These are phyloP conservation scores for Trichoplusia ni DNA, from an alignment of 1,140 invertebrate species.

Conservation along the genomic window DNA sequence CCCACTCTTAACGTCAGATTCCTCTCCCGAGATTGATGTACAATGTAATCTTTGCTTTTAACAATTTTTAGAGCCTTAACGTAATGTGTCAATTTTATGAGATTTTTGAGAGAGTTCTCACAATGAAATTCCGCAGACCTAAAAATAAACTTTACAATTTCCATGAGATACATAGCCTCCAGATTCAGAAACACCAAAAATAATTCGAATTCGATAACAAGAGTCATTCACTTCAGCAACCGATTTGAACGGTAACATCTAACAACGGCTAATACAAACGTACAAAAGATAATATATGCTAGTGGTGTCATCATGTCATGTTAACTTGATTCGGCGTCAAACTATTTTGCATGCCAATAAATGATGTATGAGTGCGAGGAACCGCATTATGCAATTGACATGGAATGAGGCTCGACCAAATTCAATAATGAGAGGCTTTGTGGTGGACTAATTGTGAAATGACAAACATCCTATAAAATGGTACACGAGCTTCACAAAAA, in stretches of 20 bases:
- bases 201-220: too few species aligned
- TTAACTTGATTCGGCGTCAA: constrained; percentile 17
- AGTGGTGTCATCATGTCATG: constrained; percentile 10
- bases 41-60: background rate
- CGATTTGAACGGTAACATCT: background rate
- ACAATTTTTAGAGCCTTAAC: background rate
- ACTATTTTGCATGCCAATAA: constrained; percentile 25
- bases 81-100: too few species aligned
- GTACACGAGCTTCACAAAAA: background rate
- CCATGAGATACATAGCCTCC: too few species aligned
- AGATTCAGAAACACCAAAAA: too few species aligned
- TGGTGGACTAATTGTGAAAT: constrained; percentile 42
- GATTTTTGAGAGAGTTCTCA: background rate
- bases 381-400: constrained; percentile 25
- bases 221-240: too few species aligned
- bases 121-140: too few species aligned
- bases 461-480: constrained; percentile 38
- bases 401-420: constrained; percentile 27
- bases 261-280: background rate
- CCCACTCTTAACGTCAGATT: background rate
- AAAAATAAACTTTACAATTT: too few species aligned
- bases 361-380: background rate
- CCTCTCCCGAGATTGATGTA: background rate
- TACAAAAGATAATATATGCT: constrained; percentile 1
- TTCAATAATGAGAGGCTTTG: constrained; percentile 41